Evolutionary conservation across 1,140 invertebrate genomes (phyloP), one percentile per base, ranked within the genome.

Genomic region (Listronotus oregonensis): DNA sequence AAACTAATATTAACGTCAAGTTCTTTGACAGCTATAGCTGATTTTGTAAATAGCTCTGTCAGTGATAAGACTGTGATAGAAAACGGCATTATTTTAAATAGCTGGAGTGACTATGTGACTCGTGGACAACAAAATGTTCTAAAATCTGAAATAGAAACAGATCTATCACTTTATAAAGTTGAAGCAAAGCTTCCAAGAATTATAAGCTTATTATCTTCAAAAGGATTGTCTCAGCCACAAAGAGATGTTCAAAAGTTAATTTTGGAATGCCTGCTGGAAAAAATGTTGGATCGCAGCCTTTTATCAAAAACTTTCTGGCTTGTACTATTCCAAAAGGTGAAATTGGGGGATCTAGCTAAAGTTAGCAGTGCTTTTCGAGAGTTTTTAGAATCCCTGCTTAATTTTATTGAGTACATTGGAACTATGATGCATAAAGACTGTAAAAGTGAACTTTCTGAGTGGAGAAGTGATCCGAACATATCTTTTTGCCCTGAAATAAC

Each of bases 361-460:
- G 68, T 86, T 21, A 82, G 82, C 71, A 64, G 75, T 32, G 74
- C 79, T 44, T 75, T 82, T 78, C 47, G 39, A 27, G 70, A 79
- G 52, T 80, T 88, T 72, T 80, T 81, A 52, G 73, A 76, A 43
- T 73, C 80, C 54, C 78, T 86, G 37, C 69, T 82, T n/a, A 83
- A 83, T 72, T 81, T 81, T 67, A 74, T 87, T 44, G 77, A 84
- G 55, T 84, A 85, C 71, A 81, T 83, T 68, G 82, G 81, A 21
- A 76, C 73, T 66, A 83, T 84, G 81, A 73, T 70, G 50, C 71
- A 72, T 9, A 55, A 81, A 68, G 49, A 63, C 27, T 10, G 31
- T 18, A 14, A 72, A 73, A 39, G 44, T 77, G 11, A 71, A 69
- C 60, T 71, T 11, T 7, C 9, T 34, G 50, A 54, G 50, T 80